Percentiles rank a stretch among this genome's conserved stretches.
Conservation (phyloP, 2,888 invertebrate species). For the Blera fallax region DNA sequence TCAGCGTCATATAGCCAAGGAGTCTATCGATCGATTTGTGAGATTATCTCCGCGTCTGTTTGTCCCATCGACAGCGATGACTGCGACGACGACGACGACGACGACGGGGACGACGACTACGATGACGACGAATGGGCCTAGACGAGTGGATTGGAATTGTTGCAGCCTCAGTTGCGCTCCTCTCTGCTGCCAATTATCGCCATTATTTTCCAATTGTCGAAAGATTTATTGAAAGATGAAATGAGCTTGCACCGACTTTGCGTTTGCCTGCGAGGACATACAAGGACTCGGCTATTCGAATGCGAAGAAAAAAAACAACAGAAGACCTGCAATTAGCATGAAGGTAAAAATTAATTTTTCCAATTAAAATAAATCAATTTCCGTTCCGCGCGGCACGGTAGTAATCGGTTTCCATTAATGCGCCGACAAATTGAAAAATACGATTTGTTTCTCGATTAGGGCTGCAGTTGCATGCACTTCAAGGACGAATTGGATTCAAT, state of each 20-base stretch:
- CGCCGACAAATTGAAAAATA: slow-evolving; percentile 70
- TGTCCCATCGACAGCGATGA: slow-evolving; percentile 60
- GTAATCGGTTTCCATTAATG: slow-evolving; percentile 70
- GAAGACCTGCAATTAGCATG: slow-evolving; percentile 66
- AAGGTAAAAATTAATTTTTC: slow-evolving; percentile 70
- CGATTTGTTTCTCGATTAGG: slow-evolving; percentile 28
- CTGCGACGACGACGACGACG: slow-evolving; percentile 20
- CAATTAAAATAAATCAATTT: slow-evolving; percentile 73
- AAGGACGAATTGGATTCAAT: slow-evolving; percentile 43
- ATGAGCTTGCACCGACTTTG: slow-evolving; percentile 37
- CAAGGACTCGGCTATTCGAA: neutral
- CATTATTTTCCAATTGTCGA: slow-evolving; percentile 72
- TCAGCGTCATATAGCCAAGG: slow-evolving; percentile 6
- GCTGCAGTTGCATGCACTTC: slow-evolving; percentile 3
- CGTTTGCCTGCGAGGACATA: neutral
- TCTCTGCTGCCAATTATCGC: slow-evolving; percentile 68
- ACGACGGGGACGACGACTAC: slow-evolving; percentile 25
- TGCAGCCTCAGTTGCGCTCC: slow-evolving; percentile 3
- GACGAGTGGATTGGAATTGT: slow-evolving; percentile 24
- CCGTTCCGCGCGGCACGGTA: slow-evolving; percentile 55
- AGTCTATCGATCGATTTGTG: slow-evolving; percentile 61
- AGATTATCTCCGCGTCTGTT: slow-evolving; percentile 69
- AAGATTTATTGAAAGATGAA: slow-evolving; percentile 68
- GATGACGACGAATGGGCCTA: slow-evolving; percentile 40
- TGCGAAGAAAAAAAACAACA: neutral